phyloP scores from a whole-genome alignment of 2,797 vertebrate species.

The Acrossocheilus fasciatus region DNA sequence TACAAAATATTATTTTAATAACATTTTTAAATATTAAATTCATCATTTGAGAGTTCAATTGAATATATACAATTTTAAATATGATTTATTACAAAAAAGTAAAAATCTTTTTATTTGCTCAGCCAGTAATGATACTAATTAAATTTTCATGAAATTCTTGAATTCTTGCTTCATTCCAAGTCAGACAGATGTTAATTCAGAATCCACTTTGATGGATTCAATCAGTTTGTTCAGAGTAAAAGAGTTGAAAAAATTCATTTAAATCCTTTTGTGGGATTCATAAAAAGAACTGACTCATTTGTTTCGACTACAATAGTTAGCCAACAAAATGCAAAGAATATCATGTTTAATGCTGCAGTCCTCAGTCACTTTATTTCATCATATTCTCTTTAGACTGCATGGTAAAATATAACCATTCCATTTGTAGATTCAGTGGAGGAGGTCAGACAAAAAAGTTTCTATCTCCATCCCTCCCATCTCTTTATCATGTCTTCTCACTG shows the following conservation, averaged over 20 bases:
- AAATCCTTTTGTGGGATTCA: not conserved
- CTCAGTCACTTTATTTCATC: not conserved
- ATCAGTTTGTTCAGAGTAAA: not conserved
- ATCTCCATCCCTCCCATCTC: constrained; percentile 10
- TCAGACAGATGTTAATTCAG: not conserved
- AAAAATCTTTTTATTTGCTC: not conserved
- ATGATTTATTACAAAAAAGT: not conserved
- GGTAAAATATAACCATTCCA: not conserved
- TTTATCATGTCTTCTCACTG: constrained; percentile 23
- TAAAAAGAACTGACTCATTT: not conserved
- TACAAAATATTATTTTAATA: not conserved
- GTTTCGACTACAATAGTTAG: not conserved
- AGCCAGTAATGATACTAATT: not conserved
- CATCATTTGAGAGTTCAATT: not conserved
- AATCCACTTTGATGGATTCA: not conserved
- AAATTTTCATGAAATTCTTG: not conserved
- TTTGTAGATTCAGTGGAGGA: not conserved
- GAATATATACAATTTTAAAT: not conserved
- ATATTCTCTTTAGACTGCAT: not conserved
- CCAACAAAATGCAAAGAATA: not conserved
- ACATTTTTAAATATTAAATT: not conserved
- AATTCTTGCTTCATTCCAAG: not conserved
- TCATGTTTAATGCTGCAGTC: not conserved
- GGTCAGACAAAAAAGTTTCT: not conserved
- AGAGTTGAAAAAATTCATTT: not conserved